Conservation (phyloP, 2,113 vertebrate species). For the Vombatus ursinus region DNA sequence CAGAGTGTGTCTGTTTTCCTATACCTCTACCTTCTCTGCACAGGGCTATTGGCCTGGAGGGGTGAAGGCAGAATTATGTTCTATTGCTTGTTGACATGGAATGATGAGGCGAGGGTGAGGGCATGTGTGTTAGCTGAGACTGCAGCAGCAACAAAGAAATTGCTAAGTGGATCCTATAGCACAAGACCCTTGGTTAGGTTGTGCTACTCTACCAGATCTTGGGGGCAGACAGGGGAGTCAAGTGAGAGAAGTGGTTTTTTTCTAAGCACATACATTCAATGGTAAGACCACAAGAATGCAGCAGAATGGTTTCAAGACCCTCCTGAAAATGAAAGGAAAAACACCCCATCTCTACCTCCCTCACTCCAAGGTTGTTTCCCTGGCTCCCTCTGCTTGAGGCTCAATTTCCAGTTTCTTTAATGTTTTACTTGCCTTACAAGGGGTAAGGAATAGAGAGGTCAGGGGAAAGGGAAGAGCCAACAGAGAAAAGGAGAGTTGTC, state of each 20-base stretch:
- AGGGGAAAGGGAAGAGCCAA: background rate
- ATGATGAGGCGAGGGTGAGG: background rate
- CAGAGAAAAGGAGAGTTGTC: background rate
- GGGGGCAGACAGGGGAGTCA: background rate
- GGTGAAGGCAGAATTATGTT: background rate
- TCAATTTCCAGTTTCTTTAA: background rate
- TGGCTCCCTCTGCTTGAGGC: background rate
- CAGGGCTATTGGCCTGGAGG: background rate
- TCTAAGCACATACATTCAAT: background rate
- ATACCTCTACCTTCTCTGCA: background rate
- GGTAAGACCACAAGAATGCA: background rate
- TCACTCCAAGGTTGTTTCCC: background rate
- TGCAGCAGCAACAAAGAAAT: background rate
- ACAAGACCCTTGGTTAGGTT: background rate
- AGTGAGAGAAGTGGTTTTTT: background rate
- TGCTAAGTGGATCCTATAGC: background rate
- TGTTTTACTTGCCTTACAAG: background rate
- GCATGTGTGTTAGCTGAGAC: background rate
- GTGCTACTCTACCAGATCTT: background rate
- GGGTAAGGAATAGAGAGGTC: background rate
- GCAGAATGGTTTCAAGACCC: background rate
- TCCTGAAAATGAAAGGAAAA: background rate
- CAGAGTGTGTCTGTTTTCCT: background rate
- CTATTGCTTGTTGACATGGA: background rate
- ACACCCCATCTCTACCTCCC: background rate